Base-by-base conservation (phyloP, 2,113 vertebrate species). In the Mesocricetus auratus region DNA sequence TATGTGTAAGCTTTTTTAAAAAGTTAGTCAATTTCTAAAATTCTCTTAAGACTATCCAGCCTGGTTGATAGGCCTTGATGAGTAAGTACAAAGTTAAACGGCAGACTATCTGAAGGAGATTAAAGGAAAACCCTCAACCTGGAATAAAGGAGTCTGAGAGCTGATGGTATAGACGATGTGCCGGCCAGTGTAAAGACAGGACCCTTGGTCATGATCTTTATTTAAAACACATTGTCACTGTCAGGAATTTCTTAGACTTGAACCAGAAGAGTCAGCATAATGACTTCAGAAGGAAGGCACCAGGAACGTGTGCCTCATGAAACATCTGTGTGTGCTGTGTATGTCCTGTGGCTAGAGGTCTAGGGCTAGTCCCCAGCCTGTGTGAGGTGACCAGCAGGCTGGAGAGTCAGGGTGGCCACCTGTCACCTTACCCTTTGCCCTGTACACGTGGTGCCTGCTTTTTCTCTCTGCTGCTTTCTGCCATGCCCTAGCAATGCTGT, bases 51-150 rank as follows among this genome's bases (percentile, higher is more conserved):
- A 77, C 78, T 88, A 9, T 45, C 1, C 69, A 42, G 56, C 31
- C 31, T 82, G 60, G 33, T 36, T 89, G 66, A 56, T 89, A 90
- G 85, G 58, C 15, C 53, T 81, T 19, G 89, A 6, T 75, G 69
- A 91, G n/a, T 62, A 82, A 93, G 87, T 79, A 16, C 24, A 79
- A 91, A 86, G 29, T 58, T 78, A 93, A 96, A 16, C 22, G 50
- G 83, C 42, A 62, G 58, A 60, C 79, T 42, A 50, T 36, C 58
- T 79, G 60, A 79, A 92, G 53, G 90, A 93, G 42, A 62, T 60
- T 92, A 29, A 81, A 86, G 64, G 78, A 31, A 78, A 90, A 78
- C 79, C 64, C 39, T 86, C 33, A 74, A 64, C 7, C 33, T 90
- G 42, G 93, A 77, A 69, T 50, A n/a, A 24, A 73, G 86, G n/a